Evolutionary conservation across 2,888 invertebrate genomes (phyloP).

Genomic region (Melangyna quadrimaculata): DNA sequence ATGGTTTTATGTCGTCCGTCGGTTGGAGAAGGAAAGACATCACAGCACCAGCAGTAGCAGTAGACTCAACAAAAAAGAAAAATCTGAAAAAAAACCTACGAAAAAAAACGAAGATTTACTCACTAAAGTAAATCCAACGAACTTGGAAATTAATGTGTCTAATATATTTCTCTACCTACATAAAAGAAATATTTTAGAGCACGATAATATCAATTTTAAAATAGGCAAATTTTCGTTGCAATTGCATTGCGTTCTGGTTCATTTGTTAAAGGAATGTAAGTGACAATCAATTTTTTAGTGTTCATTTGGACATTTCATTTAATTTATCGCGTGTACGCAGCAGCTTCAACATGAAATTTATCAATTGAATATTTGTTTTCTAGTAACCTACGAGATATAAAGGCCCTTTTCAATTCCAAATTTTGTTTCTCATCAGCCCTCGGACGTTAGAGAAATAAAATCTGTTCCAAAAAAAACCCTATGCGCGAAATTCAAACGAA

Average conservation of each 20-base stretch:
- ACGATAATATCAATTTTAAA: slow-evolving; percentile 29
- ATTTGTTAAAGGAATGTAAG: slow-evolving; percentile 64
- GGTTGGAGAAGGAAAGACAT: slow-evolving; percentile 46
- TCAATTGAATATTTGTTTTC: slow-evolving; percentile 31
- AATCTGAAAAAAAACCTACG: slow-evolving; percentile 33
- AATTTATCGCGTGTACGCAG: background rate
- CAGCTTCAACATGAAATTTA: background rate
- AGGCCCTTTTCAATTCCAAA: background rate
- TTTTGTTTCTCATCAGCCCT: background rate
- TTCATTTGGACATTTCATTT: slow-evolving; percentile 15
- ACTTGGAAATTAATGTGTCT: slow-evolving; percentile 46
- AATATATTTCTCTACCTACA: slow-evolving; percentile 37
- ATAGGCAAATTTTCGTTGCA: slow-evolving; percentile 41
- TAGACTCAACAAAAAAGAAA: slow-evolving; percentile 60
- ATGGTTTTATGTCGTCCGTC: slow-evolving; percentile 63
- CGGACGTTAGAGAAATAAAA: background rate
- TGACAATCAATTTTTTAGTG: slow-evolving; percentile 37
- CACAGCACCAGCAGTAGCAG: slow-evolving; percentile 46
- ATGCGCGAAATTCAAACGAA: background rate
- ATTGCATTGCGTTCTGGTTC: slow-evolving; percentile 52
- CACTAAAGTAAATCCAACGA: slow-evolving; percentile 54
- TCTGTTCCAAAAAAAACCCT: slow-evolving; percentile 15
- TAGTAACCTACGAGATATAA: slow-evolving; percentile 4
- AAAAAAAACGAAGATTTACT: slow-evolving; percentile 57
- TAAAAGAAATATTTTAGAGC: slow-evolving; percentile 46